Percentiles rank a stretch among this genome's conserved stretches.
Conservation (phyloP, 2,797 vertebrate genomes). For the Tokudaia muenninki region DNA sequence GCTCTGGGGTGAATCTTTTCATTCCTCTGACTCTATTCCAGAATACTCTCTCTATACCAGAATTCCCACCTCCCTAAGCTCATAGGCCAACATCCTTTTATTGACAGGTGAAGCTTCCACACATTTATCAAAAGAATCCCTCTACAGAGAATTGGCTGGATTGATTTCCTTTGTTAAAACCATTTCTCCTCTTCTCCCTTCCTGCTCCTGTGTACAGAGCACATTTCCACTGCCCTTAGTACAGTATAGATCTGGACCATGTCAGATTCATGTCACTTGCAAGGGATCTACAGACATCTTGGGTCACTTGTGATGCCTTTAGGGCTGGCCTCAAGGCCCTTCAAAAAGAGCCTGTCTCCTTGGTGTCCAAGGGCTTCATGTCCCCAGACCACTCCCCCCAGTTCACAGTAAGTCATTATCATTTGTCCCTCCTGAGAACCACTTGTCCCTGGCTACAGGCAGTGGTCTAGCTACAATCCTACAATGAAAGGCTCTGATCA, state of each 20-base stretch:
- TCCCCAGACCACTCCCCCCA: too few species aligned
- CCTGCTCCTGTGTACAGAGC: not conserved
- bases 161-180: not conserved
- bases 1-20: not conserved
- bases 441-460: too few species aligned
- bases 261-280: fast-evolving
- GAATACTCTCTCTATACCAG: not conserved
- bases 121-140: not conserved
- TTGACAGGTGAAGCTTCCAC: not conserved
- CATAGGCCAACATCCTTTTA: not conserved
- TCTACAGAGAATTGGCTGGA: not conserved
- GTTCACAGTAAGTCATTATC: not conserved
- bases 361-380: fast-evolving
- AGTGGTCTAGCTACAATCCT: fast-evolving
- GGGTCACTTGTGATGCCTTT: fast-evolving
- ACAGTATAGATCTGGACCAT: fast-evolving
- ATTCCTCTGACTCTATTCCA: not conserved
- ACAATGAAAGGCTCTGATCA: too few species aligned
- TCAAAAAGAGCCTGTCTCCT: fast-evolving
- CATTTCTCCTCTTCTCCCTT: not conserved
- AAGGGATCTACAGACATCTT: fast-evolving
- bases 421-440: not conserved
- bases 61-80: not conserved
- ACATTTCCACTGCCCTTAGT: fast-evolving
- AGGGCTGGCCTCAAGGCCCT: fast-evolving